These are phyloP conservation scores for Diadema setosum DNA, from an alignment of 35 echinoderm and acorn worm species.

Conservation along the genomic window DNA sequence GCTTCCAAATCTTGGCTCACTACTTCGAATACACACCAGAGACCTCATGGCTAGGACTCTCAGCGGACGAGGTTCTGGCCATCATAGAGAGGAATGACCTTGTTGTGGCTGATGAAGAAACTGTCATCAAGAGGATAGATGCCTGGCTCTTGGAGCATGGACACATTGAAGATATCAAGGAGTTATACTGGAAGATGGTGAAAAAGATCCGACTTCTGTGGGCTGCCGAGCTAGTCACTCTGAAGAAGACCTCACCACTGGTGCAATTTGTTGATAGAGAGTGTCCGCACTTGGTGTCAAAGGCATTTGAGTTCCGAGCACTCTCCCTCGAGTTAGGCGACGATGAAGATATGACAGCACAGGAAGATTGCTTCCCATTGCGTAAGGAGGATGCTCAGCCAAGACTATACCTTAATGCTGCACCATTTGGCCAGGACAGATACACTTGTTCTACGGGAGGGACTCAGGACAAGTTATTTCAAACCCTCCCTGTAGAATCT, in stretches of 20 bases:
- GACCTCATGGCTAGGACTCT: not conserved
- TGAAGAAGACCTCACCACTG: not conserved
- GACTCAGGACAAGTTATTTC: not conserved
- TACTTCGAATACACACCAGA: slow-evolving; percentile 8
- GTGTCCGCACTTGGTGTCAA: not conserved
- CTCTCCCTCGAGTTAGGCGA: not conserved
- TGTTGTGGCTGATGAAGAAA: not conserved
- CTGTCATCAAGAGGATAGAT: not conserved
- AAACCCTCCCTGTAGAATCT: not conserved
- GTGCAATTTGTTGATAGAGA: not conserved
- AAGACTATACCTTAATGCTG: not conserved
- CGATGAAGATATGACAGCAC: not conserved
- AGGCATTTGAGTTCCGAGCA: not conserved
- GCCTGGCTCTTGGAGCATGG: not conserved
- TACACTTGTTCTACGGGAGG: not conserved
- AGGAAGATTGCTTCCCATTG: not conserved
- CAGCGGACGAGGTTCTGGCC: not conserved
- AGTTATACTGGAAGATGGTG: not conserved
- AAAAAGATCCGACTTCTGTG: not conserved
- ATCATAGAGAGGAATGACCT: not conserved
- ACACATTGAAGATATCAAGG: not conserved
- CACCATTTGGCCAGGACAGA: not conserved
- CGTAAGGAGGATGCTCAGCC: not conserved
- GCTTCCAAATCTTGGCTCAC: not conserved
- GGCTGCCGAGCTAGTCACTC: not conserved